A percentile compares a stretch with the other conserved stretches of the same genome.
phyloP scores from a whole-genome alignment of 2,113 vertebrate species.

The Calonectris borealis region DNA sequence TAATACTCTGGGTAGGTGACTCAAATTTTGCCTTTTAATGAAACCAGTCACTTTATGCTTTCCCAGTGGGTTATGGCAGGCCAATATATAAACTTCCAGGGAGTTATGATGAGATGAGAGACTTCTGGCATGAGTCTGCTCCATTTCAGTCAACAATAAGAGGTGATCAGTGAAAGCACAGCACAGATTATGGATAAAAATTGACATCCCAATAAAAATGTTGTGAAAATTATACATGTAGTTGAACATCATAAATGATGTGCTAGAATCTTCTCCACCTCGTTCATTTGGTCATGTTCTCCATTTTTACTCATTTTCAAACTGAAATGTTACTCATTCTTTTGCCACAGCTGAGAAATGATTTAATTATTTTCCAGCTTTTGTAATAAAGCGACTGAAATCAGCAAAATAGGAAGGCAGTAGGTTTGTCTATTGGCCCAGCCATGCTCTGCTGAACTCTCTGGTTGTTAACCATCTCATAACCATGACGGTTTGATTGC shows the following conservation, averaged over 20 bases:
- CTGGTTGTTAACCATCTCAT: not conserved
- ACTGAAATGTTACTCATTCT: not conserved
- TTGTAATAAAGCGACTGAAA: not conserved
- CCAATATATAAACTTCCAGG: not conserved
- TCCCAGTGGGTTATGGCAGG: not conserved
- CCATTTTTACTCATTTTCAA: not conserved
- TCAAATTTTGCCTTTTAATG: not conserved
- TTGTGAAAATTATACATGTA: not conserved
- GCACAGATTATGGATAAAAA: not conserved
- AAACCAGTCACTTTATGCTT: not conserved
- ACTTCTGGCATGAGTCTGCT: not conserved
- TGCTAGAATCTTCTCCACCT: not conserved
- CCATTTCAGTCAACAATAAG: not conserved
- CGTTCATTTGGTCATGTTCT: not conserved
- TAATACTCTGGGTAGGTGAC: not conserved
- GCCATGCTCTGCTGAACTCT: not conserved
- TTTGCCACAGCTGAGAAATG: not conserved
- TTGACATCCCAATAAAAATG: not conserved
- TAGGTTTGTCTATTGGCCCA: not conserved
- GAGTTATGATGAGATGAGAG: not conserved
- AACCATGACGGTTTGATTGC: not conserved
- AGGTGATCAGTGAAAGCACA: not conserved
- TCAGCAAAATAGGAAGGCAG: not conserved
- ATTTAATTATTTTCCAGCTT: not conserved
- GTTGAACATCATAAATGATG: not conserved